Base-by-base conservation (phyloP, 30 jellyfish, hydroid and myxozoan genomes). In the Pseudorhiza aurosa region DNA sequence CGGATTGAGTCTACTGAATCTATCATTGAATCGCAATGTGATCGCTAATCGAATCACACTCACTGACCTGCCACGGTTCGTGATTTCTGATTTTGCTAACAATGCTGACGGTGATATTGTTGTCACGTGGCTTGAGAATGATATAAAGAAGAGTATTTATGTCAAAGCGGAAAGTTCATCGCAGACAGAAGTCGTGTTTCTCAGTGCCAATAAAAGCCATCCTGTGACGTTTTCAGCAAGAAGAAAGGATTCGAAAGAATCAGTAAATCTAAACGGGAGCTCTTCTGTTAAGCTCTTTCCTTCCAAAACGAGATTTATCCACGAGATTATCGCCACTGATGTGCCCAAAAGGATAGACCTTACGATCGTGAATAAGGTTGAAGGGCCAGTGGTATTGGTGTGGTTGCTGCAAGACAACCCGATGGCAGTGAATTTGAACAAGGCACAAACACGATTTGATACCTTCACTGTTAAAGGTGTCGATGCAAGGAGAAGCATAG, bases 51-150 rank as follows among this genome's bases (percentile, higher is more conserved):
- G 18, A 26, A 58, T 64, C 0, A 26, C 8, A 1, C 33, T 64
- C 0, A 64, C 58, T 25, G 45, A 31, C 35, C 51, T 28, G 22
- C 60, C 72, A 3, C 12, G 19, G 39, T 72, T 18, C 55, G 33
- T 55, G 4, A 57, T 50, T 53, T 62, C 51, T n/a, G 86, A 72
- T 57, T 19, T 72, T 72, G 86, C 86, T 24, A 72, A 72, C 27
- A 72, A 72, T 55, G 86, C 75, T 8, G 62, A 50, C 31, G 51
- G 72, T 10, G 75, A 31, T 1, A 57, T 72, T 24, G 40, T 19
- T 10, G 22, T 72, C n/a, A 9, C 24, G 14, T 72, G 86, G 86
- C 5, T 11, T 3, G 86, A 72, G 40, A 57, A 57, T 3, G 31
- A 46, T 8, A 4, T 18, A 8, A 22, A 2, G 7, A 56, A 57